Evolutionary conservation across 2,888 invertebrate species (phyloP), one percentile per base, ranked within the genome.

Genomic region (Theristus sp.): DNA sequence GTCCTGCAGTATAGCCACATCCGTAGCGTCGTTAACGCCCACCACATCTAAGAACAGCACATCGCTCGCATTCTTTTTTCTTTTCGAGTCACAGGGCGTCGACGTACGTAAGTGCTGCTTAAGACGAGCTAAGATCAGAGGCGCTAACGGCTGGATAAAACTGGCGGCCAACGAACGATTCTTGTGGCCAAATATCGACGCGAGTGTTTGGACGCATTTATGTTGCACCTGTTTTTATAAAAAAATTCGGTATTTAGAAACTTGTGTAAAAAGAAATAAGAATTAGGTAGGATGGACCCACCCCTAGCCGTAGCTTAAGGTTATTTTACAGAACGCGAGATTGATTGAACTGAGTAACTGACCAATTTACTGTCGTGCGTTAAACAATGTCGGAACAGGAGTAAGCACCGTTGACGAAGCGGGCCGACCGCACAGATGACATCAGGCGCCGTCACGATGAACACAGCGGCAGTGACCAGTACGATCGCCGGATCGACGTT

Each of bases 391-490:
- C 87, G 81, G 76, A 90, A 90, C 72, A 90, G 85, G 78, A 57
- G 31, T 1, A 53, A 90, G 88, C 69, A 93, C 86, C 89, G 89
- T 0, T 89, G 89, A 75, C 87, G 88, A 74, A 88, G 86, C 60
- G 93, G 77, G 68, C 87, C 85, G 38, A 86, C 83, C 31, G 82
- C 80, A 20, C 85, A 82, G 20, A 86, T 84, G 67, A 84, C 81
- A 27, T 67, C 81, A 1, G 87, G 84, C 10, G 89, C 85, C 67
- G 88, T 84, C 53, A 87, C 81, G 63, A 93, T 82, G 68, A 94
- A 86, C 13, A 89, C 87, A 1, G 87, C 85, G 72, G 93, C 86
- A 0, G 89, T 86, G 64, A 88, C 80, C 75, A 96, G 83, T 76
- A 91, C 84, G 1, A 87, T 85, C 10, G 87, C 83, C 68, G 87